Conservation (phyloP, 64 coral and sea anemone species). For the Anthopleura sola region DNA sequence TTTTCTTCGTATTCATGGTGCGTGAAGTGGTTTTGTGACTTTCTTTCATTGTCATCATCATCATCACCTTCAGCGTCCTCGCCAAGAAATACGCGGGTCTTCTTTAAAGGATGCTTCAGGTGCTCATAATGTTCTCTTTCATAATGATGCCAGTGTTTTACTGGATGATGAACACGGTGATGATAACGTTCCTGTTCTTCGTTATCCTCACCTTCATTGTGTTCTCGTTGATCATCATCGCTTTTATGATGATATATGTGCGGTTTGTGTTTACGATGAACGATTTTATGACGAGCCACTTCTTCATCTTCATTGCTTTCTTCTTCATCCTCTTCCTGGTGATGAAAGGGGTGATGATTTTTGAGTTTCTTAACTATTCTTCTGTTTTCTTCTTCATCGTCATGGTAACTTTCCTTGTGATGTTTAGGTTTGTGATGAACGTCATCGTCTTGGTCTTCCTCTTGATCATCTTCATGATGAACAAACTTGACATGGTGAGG, state of each 20-base stretch:
- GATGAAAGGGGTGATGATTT: not conserved
- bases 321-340: slow-evolving; percentile 3
- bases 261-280: not conserved
- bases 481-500: slow-evolving; percentile 6
- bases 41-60: slow-evolving; percentile 11
- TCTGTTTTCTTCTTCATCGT: not conserved
- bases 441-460: not conserved
- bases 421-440: not conserved
- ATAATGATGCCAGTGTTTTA: not conserved
- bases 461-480: slow-evolving; percentile 19
- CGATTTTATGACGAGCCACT: not conserved
- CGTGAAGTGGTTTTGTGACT: not conserved
- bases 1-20: not conserved
- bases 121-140: not conserved
- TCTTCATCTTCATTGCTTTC: not conserved
- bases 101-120: not conserved
- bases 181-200: not conserved
- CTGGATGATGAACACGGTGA: slow-evolving; percentile 13
- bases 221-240: not conserved
- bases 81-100: slow-evolving; percentile 69
- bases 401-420: not conserved
- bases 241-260: not conserved
- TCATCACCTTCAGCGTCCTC: slow-evolving; percentile 57
- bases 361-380: not conserved
- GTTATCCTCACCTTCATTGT: not conserved